phyloP scores from a whole-genome alignment of 2,888 invertebrate species.

The Mimachlamys varia region DNA sequence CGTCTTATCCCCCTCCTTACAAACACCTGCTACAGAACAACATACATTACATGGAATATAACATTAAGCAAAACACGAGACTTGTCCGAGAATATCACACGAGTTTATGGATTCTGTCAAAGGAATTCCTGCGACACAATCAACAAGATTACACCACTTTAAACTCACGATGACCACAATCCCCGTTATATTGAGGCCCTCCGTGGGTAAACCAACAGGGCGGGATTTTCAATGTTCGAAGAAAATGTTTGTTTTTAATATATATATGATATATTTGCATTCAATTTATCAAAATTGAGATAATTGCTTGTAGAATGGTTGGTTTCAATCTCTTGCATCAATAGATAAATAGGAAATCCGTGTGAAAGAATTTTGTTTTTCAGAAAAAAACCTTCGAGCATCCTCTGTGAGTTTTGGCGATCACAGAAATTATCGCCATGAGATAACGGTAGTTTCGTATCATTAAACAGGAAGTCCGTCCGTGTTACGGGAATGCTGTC shows the following conservation, averaged over 20 bases:
- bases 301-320: not conserved
- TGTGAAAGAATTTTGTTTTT: not conserved
- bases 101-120: conserved; percentile 11
- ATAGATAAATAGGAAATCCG: not conserved
- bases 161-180: not conserved
- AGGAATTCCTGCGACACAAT: not conserved
- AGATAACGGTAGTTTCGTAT: conserved; percentile 15
- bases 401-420: not conserved
- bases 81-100: not conserved
- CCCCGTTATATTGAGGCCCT: not conserved
- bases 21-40: not conserved
- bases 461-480: conserved; percentile 24
- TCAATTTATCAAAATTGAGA: not conserved
- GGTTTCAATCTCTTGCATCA: not conserved
- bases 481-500: conserved; percentile 2
- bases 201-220: not conserved
- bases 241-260: not conserved
- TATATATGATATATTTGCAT: not conserved
- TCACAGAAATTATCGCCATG: not conserved
- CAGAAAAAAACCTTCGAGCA: not conserved
- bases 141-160: not conserved
- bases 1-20: not conserved
- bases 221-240: not conserved
- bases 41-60: not conserved
- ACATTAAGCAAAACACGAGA: not conserved